Conservation (phyloP, 2,113 vertebrate species). For the Nesogale talazaci region DNA sequence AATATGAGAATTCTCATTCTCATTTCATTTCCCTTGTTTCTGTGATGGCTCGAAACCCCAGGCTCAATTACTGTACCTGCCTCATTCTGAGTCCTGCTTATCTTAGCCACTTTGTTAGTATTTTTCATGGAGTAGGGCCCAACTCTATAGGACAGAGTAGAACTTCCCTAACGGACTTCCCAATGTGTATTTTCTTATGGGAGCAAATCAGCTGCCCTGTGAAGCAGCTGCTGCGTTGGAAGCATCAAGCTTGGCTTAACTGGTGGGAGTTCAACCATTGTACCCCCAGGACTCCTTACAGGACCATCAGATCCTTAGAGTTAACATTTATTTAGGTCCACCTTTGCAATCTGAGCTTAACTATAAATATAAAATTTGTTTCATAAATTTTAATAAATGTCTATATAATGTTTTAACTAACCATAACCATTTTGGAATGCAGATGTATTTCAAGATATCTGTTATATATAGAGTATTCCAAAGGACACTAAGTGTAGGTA, state of each 20-base stretch:
- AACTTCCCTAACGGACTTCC: neutral
- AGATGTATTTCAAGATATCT: neutral
- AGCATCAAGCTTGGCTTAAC: neutral
- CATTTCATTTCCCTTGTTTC: neutral
- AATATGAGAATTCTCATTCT: neutral
- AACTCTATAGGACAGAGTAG: neutral
- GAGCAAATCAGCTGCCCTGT: neutral
- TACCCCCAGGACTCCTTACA: no score
- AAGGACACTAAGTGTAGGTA: neutral
- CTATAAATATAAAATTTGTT: neutral
- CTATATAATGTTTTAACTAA: neutral
- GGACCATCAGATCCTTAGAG: no score
- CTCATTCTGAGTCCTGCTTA: neutral
- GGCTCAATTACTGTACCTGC: neutral
- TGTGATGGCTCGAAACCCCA: neutral
- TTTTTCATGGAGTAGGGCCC: neutral
- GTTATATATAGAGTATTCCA: neutral
- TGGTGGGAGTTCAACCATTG: no score
- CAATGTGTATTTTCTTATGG: neutral
- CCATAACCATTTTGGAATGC: neutral
- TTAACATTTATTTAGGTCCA: neutral
- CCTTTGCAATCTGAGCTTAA: neutral
- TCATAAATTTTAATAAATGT: no score
- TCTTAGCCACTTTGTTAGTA: neutral
- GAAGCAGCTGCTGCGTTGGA: neutral